These are phyloP conservation scores for Selenia dentaria DNA, from an alignment of 2,888 invertebrate genomes.

Conservation along the genomic window DNA sequence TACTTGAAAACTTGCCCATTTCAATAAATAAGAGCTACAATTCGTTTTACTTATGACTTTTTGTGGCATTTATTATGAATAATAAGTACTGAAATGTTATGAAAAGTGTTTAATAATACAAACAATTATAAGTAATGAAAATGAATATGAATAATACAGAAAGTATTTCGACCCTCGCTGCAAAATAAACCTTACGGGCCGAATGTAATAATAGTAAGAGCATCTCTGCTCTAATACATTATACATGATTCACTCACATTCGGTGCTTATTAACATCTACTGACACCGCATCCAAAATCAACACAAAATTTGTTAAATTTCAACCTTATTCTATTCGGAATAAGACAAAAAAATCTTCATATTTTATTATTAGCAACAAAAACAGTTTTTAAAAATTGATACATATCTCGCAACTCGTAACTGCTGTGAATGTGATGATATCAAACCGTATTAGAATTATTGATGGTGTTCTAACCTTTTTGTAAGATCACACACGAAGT, in stretches of 20 bases:
- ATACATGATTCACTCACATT: slow-evolving; percentile 60
- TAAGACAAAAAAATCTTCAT: slow-evolving; percentile 6
- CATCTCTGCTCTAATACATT: slow-evolving; percentile 61
- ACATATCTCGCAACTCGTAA: slow-evolving; percentile 53
- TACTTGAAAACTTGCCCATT: no score
- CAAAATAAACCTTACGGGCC: background rate
- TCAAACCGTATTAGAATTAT: slow-evolving; percentile 56
- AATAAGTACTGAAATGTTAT: no score
- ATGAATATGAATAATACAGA: no score
- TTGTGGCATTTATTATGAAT: no score
- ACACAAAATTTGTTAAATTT: slow-evolving; percentile 8
- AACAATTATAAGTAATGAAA: no score
- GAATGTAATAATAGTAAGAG: slow-evolving; percentile 3
- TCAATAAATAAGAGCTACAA: no score
- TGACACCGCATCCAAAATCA: slow-evolving; percentile 23
- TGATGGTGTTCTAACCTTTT: slow-evolving; percentile 43
- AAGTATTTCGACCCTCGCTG: no score
- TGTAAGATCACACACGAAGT: slow-evolving; percentile 67
- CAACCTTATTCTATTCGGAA: slow-evolving; percentile 4
- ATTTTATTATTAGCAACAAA: slow-evolving; percentile 58
- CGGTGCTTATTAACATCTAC: slow-evolving; percentile 31
- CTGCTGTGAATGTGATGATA: slow-evolving; percentile 62
- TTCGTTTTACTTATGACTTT: no score
- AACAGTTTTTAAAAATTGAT: slow-evolving; percentile 59
- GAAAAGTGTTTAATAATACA: no score